Base-by-base conservation (phyloP, 2,113 vertebrate species). In the Nipponia nippon region DNA sequence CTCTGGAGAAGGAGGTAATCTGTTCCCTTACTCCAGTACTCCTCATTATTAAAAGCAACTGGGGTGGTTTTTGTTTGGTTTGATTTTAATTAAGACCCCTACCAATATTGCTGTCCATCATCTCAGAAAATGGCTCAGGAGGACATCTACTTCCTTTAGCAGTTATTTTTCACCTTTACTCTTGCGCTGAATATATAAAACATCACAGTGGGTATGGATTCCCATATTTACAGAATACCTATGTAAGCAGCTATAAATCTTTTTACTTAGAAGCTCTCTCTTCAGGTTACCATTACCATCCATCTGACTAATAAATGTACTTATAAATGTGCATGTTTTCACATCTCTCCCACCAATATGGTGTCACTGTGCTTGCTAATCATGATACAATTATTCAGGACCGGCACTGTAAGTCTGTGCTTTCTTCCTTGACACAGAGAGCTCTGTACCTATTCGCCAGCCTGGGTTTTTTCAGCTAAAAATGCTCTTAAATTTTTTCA, bases 31-130 rank as follows among this genome's bases (percentile, higher is more conserved):
- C 69, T 84, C 67, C 3, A 2, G 14, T 65, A 81, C 10, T 92
- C 47, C 72, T 95, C 80, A 72, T 79, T 89, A 93, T 71, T 80
- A 81, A 84, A 93, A 77, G 49, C 53, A 89, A 96, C 75, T 6
- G 4, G 44, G 36, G 27, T 72, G 61, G 4, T 16, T 83, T 97
- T 92, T 47, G 79, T 87, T 95, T 84, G 58, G 70, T 70, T 89
- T 87, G 42, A 87, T 95, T 95, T 95, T 95, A 95, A 95, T 96
- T 94, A 93, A 95, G 91, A 96, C 78, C 32, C 22, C 75, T 71
- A 95, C 87, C 87, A 96, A 85, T 81, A 83, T 5, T 47, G 7
- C 89, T 91, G 87, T 72, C 91, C 55, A 79, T 93, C 71, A 94
- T 86, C 84, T 90, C 82, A 62, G 78, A 76, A 87, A 96, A 94